A percentile compares a stretch with the other conserved stretches of the same genome.
Evolutionary conservation across 2,888 invertebrate species (phyloP).

Genomic region (Cantharis rufa): DNA sequence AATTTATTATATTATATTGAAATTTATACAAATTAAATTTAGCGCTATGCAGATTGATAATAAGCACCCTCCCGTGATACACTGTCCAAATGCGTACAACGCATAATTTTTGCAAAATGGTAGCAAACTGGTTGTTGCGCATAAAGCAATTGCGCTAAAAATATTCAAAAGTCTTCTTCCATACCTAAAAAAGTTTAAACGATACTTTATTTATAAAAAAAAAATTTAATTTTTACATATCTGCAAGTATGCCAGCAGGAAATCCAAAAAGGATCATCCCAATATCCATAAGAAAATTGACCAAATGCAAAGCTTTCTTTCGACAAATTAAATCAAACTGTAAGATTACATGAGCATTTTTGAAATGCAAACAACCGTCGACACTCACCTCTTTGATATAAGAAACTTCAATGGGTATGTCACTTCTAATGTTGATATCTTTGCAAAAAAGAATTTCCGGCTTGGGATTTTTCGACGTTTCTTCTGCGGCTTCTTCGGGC

Average conservation of each 20-base stretch:
- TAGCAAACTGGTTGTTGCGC: neutral
- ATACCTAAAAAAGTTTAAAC: neutral
- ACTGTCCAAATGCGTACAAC: neutral
- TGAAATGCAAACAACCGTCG: too few species aligned
- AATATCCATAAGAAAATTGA: neutral
- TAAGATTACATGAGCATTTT: neutral
- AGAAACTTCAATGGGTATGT: neutral
- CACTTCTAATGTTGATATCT: neutral
- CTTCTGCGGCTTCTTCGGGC: neutral
- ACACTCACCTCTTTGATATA: neutral
- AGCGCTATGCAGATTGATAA: neutral
- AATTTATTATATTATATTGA: neutral
- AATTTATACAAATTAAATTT: neutral
- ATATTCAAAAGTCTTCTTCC: neutral
- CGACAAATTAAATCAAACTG: neutral
- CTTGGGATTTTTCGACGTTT: neutral
- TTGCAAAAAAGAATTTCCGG: neutral
- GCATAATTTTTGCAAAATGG: neutral
- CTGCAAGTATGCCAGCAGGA: neutral
- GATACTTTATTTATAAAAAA: neutral
- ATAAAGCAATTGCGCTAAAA: neutral
- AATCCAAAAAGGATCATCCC: neutral
- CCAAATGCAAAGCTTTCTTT: neutral
- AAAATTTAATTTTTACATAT: neutral
- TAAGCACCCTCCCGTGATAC: neutral